Evolutionary conservation across 1,140 invertebrate genomes (phyloP).

Genomic region (Hycleus cichorii): DNA sequence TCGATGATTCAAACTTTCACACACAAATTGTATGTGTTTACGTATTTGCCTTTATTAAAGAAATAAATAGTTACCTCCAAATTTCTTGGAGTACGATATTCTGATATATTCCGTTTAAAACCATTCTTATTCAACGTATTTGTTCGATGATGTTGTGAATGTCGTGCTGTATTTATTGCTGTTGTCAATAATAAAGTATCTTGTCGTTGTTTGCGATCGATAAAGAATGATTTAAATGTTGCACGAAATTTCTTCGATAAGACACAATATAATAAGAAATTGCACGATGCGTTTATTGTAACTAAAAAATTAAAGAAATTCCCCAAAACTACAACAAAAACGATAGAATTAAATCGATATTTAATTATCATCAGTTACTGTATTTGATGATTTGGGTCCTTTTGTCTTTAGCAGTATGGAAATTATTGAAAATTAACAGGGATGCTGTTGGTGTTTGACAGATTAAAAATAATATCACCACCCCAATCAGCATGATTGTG

Average conservation of each 20-base stretch:
- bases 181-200: constrained; percentile 24
- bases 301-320: constrained; percentile 69
- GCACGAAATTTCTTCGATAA: constrained; percentile 68
- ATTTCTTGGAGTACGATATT: constrained; percentile 36
- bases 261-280: constrained; percentile 72
- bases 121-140: constrained; percentile 18
- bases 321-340: constrained; percentile 44
- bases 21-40: constrained; percentile 34
- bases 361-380: background rate
- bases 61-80: constrained; percentile 41
- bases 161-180: constrained; percentile 15
- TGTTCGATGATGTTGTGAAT: constrained; percentile 26
- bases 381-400: background rate
- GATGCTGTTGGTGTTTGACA: constrained; percentile 64
- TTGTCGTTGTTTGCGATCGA: constrained; percentile 32
- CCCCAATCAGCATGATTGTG: constrained; percentile 66
- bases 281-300: constrained; percentile 62
- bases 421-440: constrained; percentile 45
- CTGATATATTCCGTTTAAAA: constrained; percentile 29
- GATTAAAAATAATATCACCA: constrained; percentile 65
- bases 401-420: constrained; percentile 12
- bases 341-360: background rate
- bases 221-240: constrained; percentile 61
- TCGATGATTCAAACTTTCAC: constrained; percentile 11
- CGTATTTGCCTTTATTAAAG: constrained; percentile 36